A percentile compares a stretch with the other conserved stretches of the same genome.
These are phyloP conservation scores for Prunella fulvescens DNA, from an alignment of 2,113 vertebrate species.

Conservation along the genomic window DNA sequence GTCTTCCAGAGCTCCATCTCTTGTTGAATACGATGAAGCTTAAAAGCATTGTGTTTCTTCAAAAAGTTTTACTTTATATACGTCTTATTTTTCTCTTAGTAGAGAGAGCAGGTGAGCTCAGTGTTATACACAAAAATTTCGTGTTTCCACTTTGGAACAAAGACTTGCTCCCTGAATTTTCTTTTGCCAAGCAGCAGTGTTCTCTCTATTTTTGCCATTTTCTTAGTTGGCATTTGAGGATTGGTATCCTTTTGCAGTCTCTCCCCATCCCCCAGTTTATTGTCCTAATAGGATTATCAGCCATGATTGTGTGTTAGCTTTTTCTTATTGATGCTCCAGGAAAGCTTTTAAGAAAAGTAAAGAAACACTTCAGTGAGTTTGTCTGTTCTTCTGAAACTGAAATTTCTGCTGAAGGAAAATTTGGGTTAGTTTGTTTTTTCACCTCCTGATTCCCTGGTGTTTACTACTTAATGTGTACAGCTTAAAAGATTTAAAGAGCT, in stretches of 20 bases:
- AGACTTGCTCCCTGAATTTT: background rate
- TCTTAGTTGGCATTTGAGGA: background rate
- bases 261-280: background rate
- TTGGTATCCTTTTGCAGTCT: background rate
- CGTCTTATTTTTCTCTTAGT: background rate
- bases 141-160: background rate
- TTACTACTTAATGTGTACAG: background rate
- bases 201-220: background rate
- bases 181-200: background rate
- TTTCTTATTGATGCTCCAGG: background rate
- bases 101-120: background rate
- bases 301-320: background rate
- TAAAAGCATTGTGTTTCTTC: background rate
- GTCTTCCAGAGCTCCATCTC: background rate
- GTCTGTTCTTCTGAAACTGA: background rate
- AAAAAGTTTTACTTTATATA: background rate
- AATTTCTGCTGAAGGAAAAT: background rate
- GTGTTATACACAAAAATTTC: background rate
- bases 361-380: background rate
- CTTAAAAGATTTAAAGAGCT: background rate
- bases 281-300: background rate
- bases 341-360: background rate
- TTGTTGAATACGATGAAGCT: background rate
- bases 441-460: background rate
- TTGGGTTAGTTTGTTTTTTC: background rate